Conservation (phyloP, 2,888 invertebrate species). For the Limnephilus auricula region DNA sequence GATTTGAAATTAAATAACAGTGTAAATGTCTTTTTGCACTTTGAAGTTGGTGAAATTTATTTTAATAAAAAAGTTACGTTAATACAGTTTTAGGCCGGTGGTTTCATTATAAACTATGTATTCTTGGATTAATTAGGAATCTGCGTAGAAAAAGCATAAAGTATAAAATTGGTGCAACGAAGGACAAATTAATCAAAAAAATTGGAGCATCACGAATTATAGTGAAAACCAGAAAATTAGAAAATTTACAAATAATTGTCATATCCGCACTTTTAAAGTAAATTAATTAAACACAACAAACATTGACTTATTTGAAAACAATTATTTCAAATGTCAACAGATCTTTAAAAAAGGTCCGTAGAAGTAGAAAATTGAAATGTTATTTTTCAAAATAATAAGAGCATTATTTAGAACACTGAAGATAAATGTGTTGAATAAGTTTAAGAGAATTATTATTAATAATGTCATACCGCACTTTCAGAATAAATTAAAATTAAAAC, state of each 20-base stretch:
- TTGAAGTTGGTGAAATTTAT: not conserved
- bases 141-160: not conserved
- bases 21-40: not conserved
- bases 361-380: not conserved
- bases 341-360: not conserved
- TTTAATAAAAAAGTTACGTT: not conserved
- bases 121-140: not conserved
- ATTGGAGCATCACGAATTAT: not conserved
- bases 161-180: not conserved
- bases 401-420: not conserved
- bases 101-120: not conserved
- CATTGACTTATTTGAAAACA: not conserved
- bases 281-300: not conserved
- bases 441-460: not conserved
- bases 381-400: not conserved
- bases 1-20: not conserved
- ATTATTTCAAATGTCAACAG: not conserved
- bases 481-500: not conserved
- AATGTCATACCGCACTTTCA: not conserved
- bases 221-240: not conserved
- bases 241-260: not conserved
- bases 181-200: not conserved
- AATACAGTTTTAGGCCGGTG: not conserved
- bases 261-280: not conserved
- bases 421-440: not conserved